These are phyloP conservation scores for Tenualosa ilisha DNA, from an alignment of 2,797 vertebrate genomes.

Conservation along the genomic window DNA sequence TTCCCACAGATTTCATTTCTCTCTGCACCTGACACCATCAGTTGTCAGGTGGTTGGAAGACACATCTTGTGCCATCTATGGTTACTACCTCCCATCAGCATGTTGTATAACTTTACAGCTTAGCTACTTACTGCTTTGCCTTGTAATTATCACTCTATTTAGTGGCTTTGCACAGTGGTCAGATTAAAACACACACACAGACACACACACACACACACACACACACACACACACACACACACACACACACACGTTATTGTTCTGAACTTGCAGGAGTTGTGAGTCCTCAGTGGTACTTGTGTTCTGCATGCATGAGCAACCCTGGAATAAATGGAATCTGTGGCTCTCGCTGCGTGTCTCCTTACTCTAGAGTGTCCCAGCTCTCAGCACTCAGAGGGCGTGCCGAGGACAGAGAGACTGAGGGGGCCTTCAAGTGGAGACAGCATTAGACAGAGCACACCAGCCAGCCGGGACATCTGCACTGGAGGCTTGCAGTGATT, in stretches of 20 bases:
- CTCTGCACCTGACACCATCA: slow-evolving; percentile 30
- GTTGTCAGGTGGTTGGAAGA: slow-evolving; percentile 36
- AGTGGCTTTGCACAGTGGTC: slow-evolving; percentile 20
- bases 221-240: background rate
- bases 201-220: background rate
- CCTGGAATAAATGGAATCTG: slow-evolving; percentile 31
- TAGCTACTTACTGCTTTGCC: slow-evolving; percentile 36
- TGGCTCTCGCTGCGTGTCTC: background rate
- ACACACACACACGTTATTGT: slow-evolving; percentile 6
- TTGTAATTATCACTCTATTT: slow-evolving; percentile 47
- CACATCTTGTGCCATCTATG: background rate
- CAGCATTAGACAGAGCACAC: background rate
- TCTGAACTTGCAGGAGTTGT: slow-evolving; percentile 17
- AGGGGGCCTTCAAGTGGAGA: background rate
- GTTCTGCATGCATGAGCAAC: slow-evolving; percentile 41
- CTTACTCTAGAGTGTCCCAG: slow-evolving; percentile 10
- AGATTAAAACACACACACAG: background rate
- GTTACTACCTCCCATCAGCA: slow-evolving; percentile 27
- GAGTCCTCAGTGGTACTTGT: slow-evolving; percentile 3
- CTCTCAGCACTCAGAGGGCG: background rate
- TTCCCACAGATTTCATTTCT: slow-evolving; percentile 13
- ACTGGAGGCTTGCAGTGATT: background rate
- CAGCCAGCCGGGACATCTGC: background rate
- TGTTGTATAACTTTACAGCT: slow-evolving; percentile 34
- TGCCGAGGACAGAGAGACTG: background rate